Evolutionary conservation across 1,140 invertebrate species (phyloP).

Genomic region (Panagrolaimus sp.): DNA sequence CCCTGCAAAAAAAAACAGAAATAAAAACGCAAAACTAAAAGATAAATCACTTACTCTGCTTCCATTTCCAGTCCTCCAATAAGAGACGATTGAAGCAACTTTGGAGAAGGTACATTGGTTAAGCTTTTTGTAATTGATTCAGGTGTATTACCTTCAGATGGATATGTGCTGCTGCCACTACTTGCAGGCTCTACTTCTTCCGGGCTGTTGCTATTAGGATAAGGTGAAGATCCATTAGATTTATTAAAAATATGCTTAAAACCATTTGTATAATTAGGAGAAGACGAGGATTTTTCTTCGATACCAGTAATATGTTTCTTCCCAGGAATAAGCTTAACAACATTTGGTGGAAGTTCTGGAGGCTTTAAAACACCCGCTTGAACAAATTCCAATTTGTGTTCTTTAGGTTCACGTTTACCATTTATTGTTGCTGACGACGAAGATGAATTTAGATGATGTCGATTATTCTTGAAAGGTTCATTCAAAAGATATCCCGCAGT

Average conservation of each 20-base stretch:
- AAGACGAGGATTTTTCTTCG: not conserved
- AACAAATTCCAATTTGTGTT: slow-evolving; percentile 9
- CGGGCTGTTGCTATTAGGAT: not conserved
- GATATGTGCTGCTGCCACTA: not conserved
- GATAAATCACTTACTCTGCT: slow-evolving; percentile 8
- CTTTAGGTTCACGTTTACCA: not conserved
- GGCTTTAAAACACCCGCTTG: not conserved
- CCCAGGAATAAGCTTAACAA: not conserved
- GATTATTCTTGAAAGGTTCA: slow-evolving; percentile 2
- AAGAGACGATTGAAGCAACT: too few relatives aligned
- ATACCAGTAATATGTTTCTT: not conserved
- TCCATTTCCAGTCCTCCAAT: not conserved
- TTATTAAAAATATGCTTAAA: not conserved
- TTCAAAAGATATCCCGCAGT: slow-evolving; percentile 1
- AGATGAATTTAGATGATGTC: not conserved
- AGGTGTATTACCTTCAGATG: not conserved
- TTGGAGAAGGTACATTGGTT: slow-evolving; percentile 6
- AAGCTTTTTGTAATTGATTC: not conserved
- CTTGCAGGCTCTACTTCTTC: slow-evolving; percentile 1
- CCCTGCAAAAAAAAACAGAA: not conserved
- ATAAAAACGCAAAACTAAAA: too few relatives aligned
- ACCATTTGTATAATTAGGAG: not conserved
- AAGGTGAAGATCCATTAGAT: too few relatives aligned
- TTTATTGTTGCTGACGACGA: not conserved
- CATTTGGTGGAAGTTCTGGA: not conserved